These are phyloP conservation scores for Telmatherina bonti DNA, from an alignment of 2,797 vertebrate genomes.

Conservation along the genomic window DNA sequence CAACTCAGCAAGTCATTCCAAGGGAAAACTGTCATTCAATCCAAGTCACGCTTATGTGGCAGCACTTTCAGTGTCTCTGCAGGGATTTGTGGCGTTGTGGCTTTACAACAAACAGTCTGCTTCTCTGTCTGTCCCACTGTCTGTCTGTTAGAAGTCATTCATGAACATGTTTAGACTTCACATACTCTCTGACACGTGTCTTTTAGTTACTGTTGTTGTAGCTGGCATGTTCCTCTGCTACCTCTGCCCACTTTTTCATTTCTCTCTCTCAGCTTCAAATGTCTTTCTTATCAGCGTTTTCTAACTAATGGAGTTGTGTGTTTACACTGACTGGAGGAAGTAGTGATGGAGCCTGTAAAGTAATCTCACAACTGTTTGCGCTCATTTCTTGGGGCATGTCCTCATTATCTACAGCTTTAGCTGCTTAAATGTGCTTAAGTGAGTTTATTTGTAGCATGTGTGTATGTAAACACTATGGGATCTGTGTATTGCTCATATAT, in stretches of 20 bases:
- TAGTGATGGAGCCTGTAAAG: conserved; percentile 70
- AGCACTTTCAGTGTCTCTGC: conserved; percentile 46
- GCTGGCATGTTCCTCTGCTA: conserved; percentile 6
- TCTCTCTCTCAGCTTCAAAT: conserved; percentile 1
- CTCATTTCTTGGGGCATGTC: conserved; percentile 46
- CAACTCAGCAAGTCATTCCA: conserved; percentile 28
- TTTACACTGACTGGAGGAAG: conserved; percentile 61
- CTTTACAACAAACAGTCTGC: conserved; percentile 36
- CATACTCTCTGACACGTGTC: conserved; percentile 5
- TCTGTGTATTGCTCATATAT: conserved; percentile 8
- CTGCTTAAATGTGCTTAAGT: conserved; percentile 44
- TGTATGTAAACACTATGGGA: conserved; percentile 7
- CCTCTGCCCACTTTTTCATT: conserved; percentile 16
- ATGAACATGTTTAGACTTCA: conserved; percentile 33
- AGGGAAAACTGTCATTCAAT: conserved; percentile 57
- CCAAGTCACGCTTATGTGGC: conserved; percentile 35
- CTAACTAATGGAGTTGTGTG: conserved; percentile 65
- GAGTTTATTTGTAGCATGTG: conserved; percentile 16
- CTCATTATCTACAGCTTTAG: conserved; percentile 61
- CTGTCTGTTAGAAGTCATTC: conserved; percentile 46
- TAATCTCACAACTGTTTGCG: conserved; percentile 65
- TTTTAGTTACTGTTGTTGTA: conserved; percentile 16
- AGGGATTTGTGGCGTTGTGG: conserved; percentile 48
- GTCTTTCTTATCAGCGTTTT: conserved; percentile 39
- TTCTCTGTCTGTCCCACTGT: conserved; percentile 37